Evolutionary conservation across 2,797 vertebrate genomes (phyloP), one percentile per base, ranked within the genome.

Genomic region (Gadopsis marmoratus): DNA sequence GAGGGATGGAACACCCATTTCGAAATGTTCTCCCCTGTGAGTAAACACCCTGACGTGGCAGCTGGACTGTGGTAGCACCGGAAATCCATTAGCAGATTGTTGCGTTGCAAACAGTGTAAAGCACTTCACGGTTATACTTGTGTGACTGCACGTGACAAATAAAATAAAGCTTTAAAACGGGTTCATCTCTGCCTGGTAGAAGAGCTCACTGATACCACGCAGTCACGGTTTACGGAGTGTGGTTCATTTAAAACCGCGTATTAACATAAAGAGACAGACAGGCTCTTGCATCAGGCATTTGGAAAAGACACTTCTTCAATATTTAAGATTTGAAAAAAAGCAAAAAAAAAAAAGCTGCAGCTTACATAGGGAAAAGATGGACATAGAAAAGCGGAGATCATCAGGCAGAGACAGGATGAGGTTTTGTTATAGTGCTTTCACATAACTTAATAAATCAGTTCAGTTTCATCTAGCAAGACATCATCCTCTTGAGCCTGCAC

Each of bases 181-280:
- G 7, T 58, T 76, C 2, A 70, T 50, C 33, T 65, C 51, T 17
- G 59, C 50, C 23, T 43, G 43, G 19, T 4, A 4, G 41, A 54
- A 5, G 35, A 58, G 29, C 16, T 43, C 23, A 37, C 53, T 64
- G 47, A 37, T 61, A 43, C 5, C 23, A 29, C 29, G 12, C 3
- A 0, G 48, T 55, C 2, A 50, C 31, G 43, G 65, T 79, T 81
- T 51, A 71, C 23, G 72, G 4, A 59, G 59, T 5, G 1, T 16
- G 26, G 23, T 23, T 29, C 17, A n/a, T 64, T 58, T 74, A 21
- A 73, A 51, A 71, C 35, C 31, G n/a, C 56, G 13, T 37, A 56
- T 79, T 74, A 74, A 50, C 53, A 71, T 26, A 26, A 54, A 54
- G 35, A 35, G 45, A 31, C 21, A 68, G 16, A 43, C 26, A n/a